Conservation (phyloP, 2,797 vertebrate species). For the Falco rusticolus region DNA sequence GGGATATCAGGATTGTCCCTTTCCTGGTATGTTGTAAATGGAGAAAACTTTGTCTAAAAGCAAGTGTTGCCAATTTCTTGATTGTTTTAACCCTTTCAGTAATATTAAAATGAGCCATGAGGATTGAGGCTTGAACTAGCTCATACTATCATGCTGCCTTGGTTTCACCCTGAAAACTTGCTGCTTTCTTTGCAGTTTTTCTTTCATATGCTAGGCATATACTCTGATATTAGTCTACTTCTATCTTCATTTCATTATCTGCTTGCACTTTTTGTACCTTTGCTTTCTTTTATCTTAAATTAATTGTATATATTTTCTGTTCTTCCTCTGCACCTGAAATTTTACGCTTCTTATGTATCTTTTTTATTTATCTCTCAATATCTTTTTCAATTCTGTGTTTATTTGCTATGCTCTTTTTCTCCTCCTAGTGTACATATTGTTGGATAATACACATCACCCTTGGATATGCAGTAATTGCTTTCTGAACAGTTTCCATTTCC, state of each 20-base stretch:
- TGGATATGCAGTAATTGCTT: slow-evolving; percentile 73
- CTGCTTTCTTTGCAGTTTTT: slow-evolving; percentile 3
- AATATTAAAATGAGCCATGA: neutral
- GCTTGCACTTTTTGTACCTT: slow-evolving; percentile 35
- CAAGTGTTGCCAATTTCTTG: neutral
- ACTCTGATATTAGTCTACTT: slow-evolving; percentile 22
- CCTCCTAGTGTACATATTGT: slow-evolving; percentile 34
- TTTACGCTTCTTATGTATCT: neutral
- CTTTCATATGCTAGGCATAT: neutral
- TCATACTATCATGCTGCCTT: neutral
- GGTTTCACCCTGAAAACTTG: neutral
- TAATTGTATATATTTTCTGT: slow-evolving; percentile 34
- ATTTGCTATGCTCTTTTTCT: slow-evolving; percentile 51
- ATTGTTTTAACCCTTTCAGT: neutral
- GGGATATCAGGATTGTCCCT: neutral
- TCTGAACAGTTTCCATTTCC: slow-evolving; percentile 68
- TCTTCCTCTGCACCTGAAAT: slow-evolving; percentile 34
- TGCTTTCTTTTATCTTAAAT: slow-evolving; percentile 46
- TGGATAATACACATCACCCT: slow-evolving; percentile 55
- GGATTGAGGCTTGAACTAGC: neutral
- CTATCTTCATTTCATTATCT: slow-evolving; percentile 44
- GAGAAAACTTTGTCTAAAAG: neutral
- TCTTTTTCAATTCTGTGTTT: slow-evolving; percentile 64
- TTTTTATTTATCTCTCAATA: slow-evolving; percentile 69
- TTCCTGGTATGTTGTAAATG: neutral